Percentiles rank a stretch among this genome's conserved stretches.
Evolutionary conservation across 2,797 vertebrate genomes (phyloP).

Genomic region (Cirrhinus molitorella): DNA sequence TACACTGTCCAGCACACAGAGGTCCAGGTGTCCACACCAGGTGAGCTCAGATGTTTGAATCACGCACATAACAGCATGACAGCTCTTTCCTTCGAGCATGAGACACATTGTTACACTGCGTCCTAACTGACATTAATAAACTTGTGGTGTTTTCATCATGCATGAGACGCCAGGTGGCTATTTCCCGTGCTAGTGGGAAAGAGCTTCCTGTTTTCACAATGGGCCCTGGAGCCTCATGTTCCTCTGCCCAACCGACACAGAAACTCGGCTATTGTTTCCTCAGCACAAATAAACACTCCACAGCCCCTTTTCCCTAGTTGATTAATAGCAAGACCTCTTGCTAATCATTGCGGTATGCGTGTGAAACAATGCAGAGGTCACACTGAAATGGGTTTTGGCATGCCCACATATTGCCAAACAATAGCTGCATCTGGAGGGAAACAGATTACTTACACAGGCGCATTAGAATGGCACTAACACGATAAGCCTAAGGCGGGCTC

Average conservation of each 20-base stretch:
- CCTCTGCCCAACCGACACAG: conserved; percentile 40
- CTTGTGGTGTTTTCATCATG: conserved; percentile 69
- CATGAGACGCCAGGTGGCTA: conserved; percentile 73
- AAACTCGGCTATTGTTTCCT: conserved; percentile 70
- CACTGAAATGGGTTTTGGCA: conserved; percentile 36
- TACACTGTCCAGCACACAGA: conserved; percentile 60
- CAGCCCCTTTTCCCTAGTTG: conserved; percentile 62
- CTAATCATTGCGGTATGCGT: conserved; percentile 59
- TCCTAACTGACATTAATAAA: conserved; percentile 66
- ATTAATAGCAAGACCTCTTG: conserved; percentile 51
- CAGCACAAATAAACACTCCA: conserved; percentile 57
- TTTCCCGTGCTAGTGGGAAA: conserved; percentile 73
- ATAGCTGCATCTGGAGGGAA: conserved; percentile 43
- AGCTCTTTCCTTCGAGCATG: conserved; percentile 26
- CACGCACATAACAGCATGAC: neutral
- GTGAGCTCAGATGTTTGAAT: conserved; percentile 62
- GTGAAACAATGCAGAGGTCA: conserved; percentile 57
- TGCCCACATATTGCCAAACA: conserved; percentile 34
- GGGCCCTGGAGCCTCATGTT: conserved; percentile 49
- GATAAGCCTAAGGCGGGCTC: conserved; percentile 44
- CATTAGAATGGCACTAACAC: conserved; percentile 44
- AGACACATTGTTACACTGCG: conserved; percentile 51
- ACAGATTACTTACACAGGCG: conserved; percentile 48
- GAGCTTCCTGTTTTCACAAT: conserved; percentile 77
- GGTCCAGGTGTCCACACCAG: conserved; percentile 67